Evolutionary conservation across 2,113 vertebrate species (phyloP).

Genomic region (Mobula hypostoma): DNA sequence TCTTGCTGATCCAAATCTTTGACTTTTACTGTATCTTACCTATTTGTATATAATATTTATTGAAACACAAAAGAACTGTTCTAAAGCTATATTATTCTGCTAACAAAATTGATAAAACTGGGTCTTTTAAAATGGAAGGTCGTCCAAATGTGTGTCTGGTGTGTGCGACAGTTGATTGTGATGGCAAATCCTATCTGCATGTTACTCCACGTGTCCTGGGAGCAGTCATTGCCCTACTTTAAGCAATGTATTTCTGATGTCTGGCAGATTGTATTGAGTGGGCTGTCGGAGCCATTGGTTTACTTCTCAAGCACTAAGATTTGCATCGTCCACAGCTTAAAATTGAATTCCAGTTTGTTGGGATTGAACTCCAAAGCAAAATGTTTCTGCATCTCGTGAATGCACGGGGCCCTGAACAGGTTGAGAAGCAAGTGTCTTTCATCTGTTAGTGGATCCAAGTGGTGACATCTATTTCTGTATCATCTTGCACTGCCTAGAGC

Average conservation of each 20-base stretch:
- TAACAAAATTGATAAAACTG: conserved; percentile 29
- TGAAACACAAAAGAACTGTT: conserved; percentile 28
- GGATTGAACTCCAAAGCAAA: neutral
- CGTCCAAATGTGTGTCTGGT: neutral
- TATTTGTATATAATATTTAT: conserved; percentile 34
- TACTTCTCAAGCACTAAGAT: neutral
- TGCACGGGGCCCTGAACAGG: neutral
- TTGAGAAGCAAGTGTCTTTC: neutral
- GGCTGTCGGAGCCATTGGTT: neutral
- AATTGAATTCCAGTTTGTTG: too few species aligned
- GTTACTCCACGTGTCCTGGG: neutral
- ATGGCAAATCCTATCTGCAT: neutral
- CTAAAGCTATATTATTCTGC: conserved; percentile 33
- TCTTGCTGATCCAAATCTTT: neutral
- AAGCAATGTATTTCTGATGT: neutral
- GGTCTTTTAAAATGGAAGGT: conserved; percentile 19
- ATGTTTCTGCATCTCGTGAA: neutral
- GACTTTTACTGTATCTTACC: neutral
- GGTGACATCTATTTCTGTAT: neutral
- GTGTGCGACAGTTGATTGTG: neutral
- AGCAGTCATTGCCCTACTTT: neutral
- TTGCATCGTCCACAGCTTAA: too few species aligned
- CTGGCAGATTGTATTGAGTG: neutral
- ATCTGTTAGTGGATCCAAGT: neutral
- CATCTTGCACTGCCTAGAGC: neutral